A percentile compares a stretch with the other conserved stretches of the same genome.
Evolutionary conservation across 2,888 invertebrate genomes (phyloP).

Genomic region (Coecobrya sp.): DNA sequence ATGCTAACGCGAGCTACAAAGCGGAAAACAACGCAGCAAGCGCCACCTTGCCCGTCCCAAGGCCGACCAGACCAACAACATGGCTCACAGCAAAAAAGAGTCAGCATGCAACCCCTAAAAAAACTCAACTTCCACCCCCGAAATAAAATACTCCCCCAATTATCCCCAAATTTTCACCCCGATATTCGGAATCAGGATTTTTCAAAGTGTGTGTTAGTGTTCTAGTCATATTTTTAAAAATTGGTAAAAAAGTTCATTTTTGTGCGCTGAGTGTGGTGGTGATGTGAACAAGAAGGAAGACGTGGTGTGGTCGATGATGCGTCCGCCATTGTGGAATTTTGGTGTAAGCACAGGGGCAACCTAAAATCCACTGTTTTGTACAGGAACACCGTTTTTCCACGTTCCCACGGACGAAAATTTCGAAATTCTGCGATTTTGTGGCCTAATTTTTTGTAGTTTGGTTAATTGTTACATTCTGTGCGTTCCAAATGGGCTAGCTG

Average conservation of each 20-base stretch:
- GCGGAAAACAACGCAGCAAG: slow-evolving; percentile 62
- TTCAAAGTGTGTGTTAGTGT: background rate
- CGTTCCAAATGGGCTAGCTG: background rate
- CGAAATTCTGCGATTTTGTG: background rate
- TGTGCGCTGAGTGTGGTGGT: slow-evolving; percentile 49
- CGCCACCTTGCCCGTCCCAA: slow-evolving; percentile 71
- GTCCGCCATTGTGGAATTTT: slow-evolving; percentile 83
- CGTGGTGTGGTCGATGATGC: slow-evolving; percentile 85
- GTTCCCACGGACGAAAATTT: background rate
- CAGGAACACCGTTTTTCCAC: background rate
- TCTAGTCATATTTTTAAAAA: slow-evolving; percentile 71
- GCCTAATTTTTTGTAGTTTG: background rate
- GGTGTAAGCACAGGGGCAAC: slow-evolving; percentile 57
- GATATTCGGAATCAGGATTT: slow-evolving; percentile 36
- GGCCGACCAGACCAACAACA: slow-evolving; percentile 54
- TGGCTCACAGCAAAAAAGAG: slow-evolving; percentile 62
- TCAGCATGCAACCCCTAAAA: slow-evolving; percentile 67
- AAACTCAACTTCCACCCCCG: background rate
- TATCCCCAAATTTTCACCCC: background rate
- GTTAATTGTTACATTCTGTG: background rate
- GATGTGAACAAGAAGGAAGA: slow-evolving; percentile 65
- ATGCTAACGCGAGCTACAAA: slow-evolving; percentile 8
- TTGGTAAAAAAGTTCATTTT: slow-evolving; percentile 7
- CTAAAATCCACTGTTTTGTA: slow-evolving; percentile 42
- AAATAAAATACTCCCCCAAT: slow-evolving; percentile 67